Percentiles rank a stretch among this genome's conserved stretches.
Evolutionary conservation across 2,113 vertebrate genomes (phyloP).

Genomic region (Probosciger aterrimus): DNA sequence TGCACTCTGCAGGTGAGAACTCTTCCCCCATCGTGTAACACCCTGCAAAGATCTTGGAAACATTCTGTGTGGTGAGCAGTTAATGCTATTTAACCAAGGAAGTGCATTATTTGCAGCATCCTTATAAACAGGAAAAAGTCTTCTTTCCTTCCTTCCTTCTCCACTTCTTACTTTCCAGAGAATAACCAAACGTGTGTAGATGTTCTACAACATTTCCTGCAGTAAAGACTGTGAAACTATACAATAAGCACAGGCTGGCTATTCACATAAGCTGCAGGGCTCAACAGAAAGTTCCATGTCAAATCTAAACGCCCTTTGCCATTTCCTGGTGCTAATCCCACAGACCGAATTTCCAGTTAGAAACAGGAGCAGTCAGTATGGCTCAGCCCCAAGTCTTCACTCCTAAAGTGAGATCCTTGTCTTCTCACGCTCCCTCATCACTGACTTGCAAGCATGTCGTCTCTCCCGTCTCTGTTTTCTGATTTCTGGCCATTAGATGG

Average conservation of each 20-base stretch:
- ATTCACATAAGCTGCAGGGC: background rate
- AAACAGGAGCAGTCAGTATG: background rate
- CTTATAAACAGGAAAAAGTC: background rate
- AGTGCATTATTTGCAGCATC: background rate
- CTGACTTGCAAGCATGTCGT: accelerated
- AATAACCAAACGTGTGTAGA: background rate
- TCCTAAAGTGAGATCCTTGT: background rate
- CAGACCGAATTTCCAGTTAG: background rate
- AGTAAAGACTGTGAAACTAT: background rate
- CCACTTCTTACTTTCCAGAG: background rate
- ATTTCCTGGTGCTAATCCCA: background rate
- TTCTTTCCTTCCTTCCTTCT: background rate
- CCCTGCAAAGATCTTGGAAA: background rate
- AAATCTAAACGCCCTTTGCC: background rate
- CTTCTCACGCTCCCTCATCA: background rate
- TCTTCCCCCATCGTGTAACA: background rate
- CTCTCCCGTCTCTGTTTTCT: background rate
- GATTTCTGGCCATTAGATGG: slow-evolving; percentile 30
- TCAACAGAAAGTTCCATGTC: background rate
- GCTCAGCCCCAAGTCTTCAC: background rate
- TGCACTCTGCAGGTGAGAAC: slow-evolving; percentile 50
- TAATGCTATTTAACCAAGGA: background rate
- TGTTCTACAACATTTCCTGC: background rate
- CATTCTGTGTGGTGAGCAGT: background rate
- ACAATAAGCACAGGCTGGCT: background rate